A percentile compares a stretch with the other conserved stretches of the same genome.
Conservation (phyloP, 2,888 invertebrate species). For the Aphodius granarius region DNA sequence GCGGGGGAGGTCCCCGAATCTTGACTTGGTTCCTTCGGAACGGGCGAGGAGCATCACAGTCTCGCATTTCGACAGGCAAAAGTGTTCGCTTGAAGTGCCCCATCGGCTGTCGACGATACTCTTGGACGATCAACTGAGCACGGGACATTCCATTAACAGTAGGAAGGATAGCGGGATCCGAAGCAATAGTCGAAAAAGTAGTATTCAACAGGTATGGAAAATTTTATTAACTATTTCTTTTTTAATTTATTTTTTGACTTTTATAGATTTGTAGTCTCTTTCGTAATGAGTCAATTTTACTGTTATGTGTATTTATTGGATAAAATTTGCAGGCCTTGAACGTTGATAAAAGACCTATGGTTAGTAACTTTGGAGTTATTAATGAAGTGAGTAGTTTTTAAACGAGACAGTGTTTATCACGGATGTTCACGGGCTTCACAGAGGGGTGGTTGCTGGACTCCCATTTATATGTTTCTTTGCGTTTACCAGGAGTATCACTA, state of each 20-base stretch:
- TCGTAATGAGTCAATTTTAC: not conserved
- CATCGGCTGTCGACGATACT: slow-evolving; percentile 44
- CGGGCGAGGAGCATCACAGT: slow-evolving; percentile 44
- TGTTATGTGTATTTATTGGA: not conserved
- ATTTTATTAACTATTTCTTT: slow-evolving; percentile 13
- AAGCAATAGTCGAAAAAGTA: slow-evolving; percentile 82
- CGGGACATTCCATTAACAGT: slow-evolving; percentile 77
- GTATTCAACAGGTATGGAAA: slow-evolving; percentile 79
- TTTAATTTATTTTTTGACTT: not conserved
- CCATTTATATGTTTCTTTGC: not conserved
- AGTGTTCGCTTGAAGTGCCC: slow-evolving; percentile 54
- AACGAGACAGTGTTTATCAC: not conserved
- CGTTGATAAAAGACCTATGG: slow-evolving; percentile 4
- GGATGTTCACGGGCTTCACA: not conserved
- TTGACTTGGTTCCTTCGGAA: slow-evolving; percentile 45
- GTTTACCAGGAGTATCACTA: not conserved
- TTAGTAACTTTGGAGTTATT: slow-evolving; percentile 3
- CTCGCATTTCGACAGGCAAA: slow-evolving; percentile 51
- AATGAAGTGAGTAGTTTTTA: slow-evolving; percentile 8
- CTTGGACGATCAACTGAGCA: slow-evolving; percentile 68
- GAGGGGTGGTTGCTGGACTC: not conserved
- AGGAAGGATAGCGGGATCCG: slow-evolving; percentile 87
- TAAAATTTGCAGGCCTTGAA: slow-evolving; percentile 10
- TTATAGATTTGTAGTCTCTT: not conserved
- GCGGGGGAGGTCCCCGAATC: slow-evolving; percentile 54